Evolutionary conservation across 2,113 vertebrate species (phyloP).

Genomic region (Thymallus thymallus): DNA sequence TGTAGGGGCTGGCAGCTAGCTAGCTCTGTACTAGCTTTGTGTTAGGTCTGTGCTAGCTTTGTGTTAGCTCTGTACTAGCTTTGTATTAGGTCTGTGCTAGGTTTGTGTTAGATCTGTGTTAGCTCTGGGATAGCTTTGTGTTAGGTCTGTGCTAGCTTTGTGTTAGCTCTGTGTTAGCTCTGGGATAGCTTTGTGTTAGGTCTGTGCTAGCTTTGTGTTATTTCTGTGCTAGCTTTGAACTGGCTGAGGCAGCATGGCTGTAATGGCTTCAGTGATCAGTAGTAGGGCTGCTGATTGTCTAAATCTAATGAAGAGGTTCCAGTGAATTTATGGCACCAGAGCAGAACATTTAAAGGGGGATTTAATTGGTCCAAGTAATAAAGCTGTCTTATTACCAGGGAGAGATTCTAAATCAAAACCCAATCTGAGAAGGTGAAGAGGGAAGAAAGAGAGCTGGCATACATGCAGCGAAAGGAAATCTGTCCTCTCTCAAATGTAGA

Average conservation of each 20-base stretch:
- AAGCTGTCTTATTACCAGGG: constrained; percentile 46
- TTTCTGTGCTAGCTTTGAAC: constrained; percentile 3
- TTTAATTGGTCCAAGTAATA: constrained; percentile 46
- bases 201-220: constrained; percentile 8
- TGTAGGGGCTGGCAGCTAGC: constrained; percentile 40
- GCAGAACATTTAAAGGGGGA: constrained; percentile 40
- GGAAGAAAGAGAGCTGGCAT: constrained; percentile 15
- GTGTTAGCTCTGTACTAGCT: too few relatives aligned
- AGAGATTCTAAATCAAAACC: constrained; percentile 42
- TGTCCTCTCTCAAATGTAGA: constrained; percentile 13
- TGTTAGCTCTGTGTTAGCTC: too few relatives aligned
- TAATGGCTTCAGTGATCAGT: constrained; percentile 57
- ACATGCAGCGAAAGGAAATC: constrained; percentile 24
- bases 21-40: not conserved
- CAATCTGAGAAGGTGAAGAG: constrained; percentile 13
- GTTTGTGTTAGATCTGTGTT: too few relatives aligned
- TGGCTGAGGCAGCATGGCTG: constrained; percentile 52
- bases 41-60: too few relatives aligned
- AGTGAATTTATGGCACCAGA: constrained; percentile 41
- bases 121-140: too few relatives aligned
- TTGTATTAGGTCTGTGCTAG: too few relatives aligned
- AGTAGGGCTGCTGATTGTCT: constrained; percentile 41
- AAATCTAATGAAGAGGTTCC: constrained; percentile 39
- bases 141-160: too few relatives aligned
- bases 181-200: constrained; percentile 22